Conservation (phyloP, 2,888 invertebrate species). For the Caradrina clavipalpis region DNA sequence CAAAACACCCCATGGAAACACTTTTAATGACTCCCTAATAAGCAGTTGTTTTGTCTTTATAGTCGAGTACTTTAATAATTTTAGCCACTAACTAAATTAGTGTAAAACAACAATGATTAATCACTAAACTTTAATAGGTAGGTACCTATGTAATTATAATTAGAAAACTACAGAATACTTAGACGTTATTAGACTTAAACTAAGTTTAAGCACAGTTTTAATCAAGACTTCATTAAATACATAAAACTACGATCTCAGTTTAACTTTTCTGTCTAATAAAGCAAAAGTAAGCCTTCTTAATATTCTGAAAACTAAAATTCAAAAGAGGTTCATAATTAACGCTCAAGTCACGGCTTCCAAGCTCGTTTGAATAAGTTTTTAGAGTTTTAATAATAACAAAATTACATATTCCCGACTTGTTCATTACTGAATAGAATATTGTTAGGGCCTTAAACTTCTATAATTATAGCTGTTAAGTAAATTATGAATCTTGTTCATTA, state of each 20-base stretch:
- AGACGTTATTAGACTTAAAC: background rate
- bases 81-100: background rate
- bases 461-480: constrained; percentile 4
- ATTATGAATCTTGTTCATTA: constrained; percentile 7
- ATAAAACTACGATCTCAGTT: constrained; percentile 7
- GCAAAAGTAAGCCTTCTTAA: constrained; percentile 24
- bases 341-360: constrained; percentile 24
- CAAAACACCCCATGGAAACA: too few relatives aligned
- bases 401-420: constrained; percentile 48
- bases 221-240: constrained; percentile 7
- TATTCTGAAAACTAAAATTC: constrained; percentile 51
- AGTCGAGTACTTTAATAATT: background rate
- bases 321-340: constrained; percentile 47
- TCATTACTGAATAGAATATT: constrained; percentile 37
- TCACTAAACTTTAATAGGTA: background rate
- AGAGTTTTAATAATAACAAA: constrained; percentile 38
- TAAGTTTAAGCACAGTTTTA: background rate
- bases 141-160: background rate
- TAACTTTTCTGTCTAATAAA: constrained; percentile 25
- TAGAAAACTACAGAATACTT: background rate
- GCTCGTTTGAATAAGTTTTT: constrained; percentile 31
- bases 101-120: constrained; percentile 1
- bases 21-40: background rate
- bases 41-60: background rate
- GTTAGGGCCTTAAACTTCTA: constrained; percentile 3